Percentiles rank a stretch among this genome's conserved stretches.
phyloP scores from a whole-genome alignment of 2,888 invertebrate genomes.

The Dastarcus helophoroides region DNA sequence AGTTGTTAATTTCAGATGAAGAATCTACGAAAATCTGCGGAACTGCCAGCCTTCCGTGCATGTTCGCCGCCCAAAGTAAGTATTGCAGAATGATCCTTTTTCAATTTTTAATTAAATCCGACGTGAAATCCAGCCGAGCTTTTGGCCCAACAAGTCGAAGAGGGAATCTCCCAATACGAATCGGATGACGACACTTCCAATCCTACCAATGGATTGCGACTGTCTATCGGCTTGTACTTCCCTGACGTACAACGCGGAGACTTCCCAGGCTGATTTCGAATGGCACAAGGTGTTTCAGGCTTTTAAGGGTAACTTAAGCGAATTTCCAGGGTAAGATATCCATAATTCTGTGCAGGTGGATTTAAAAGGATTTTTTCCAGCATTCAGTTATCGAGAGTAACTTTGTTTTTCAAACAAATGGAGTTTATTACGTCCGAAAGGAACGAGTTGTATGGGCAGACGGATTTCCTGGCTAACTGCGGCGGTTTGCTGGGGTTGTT shows the following conservation, averaged over 20 bases:
- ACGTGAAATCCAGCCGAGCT: slow-evolving; percentile 37
- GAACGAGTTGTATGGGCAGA: slow-evolving; percentile 44
- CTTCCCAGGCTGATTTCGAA: slow-evolving; percentile 58
- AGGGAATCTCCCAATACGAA: slow-evolving; percentile 27
- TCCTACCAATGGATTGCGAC: slow-evolving; percentile 34
- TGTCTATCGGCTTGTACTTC: slow-evolving; percentile 58
- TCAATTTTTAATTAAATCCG: slow-evolving; percentile 2
- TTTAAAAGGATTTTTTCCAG: slow-evolving; percentile 30
- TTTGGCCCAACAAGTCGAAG: slow-evolving; percentile 40
- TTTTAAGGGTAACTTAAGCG: slow-evolving; percentile 35
- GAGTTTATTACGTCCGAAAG: slow-evolving; percentile 44
- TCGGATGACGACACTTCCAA: slow-evolving; percentile 16
- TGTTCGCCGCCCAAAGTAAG: slow-evolving; percentile 45
- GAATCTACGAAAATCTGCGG: slow-evolving; percentile 46
- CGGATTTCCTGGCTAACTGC: slow-evolving; percentile 46
- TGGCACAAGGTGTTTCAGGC: slow-evolving; percentile 48
- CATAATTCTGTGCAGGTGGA: neutral
- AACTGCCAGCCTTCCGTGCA: slow-evolving; percentile 43
- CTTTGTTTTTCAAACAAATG: slow-evolving; percentile 61
- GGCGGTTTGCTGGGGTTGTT: slow-evolving; percentile 49
- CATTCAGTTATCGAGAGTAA: slow-evolving; percentile 46
- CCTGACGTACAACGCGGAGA: slow-evolving; percentile 59
- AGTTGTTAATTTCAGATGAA: slow-evolving; percentile 41
- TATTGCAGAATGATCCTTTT: too few species aligned
- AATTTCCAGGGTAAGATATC: slow-evolving; percentile 30